Evolutionary conservation across 2,113 vertebrate species (phyloP).

Genomic region (Heterochromis multidens): DNA sequence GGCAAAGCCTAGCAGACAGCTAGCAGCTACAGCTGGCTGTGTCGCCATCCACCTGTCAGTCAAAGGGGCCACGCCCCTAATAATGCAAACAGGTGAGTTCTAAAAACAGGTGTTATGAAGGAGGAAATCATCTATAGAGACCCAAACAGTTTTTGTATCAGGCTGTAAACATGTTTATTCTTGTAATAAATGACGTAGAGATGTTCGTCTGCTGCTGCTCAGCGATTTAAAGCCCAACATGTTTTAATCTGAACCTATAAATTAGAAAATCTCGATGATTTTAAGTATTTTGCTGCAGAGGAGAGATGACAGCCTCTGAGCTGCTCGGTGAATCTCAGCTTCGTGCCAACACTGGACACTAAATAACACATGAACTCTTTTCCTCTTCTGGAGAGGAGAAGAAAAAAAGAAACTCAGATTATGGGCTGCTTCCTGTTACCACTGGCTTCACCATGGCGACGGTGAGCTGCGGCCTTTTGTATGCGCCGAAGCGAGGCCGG

Average conservation of each 20-base stretch:
- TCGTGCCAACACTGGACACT: neutral
- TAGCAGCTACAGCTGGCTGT: neutral
- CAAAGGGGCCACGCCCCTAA: neutral
- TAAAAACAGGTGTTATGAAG: neutral
- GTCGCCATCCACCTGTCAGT: neutral
- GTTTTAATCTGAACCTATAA: too few relatives aligned
- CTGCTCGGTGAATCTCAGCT: neutral
- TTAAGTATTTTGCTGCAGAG: neutral
- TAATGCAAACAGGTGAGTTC: neutral
- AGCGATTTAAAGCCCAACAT: too few relatives aligned
- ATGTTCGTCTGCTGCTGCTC: too few relatives aligned
- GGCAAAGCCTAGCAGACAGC: neutral
- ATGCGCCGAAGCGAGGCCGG: conserved; percentile 23
- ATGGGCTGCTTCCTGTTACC: conserved; percentile 63
- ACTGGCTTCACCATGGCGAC: conserved; percentile 57
- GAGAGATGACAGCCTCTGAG: neutral
- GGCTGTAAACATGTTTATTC: neutral
- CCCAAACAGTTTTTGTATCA: neutral
- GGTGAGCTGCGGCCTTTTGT: conserved; percentile 29
- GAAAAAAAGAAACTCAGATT: conserved; percentile 30
- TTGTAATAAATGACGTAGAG: too few relatives aligned
- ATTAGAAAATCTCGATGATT: too few relatives aligned
- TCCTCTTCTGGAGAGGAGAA: neutral
- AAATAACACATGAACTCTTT: conserved; percentile 39
- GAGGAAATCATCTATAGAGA: neutral